Conservation (phyloP, 2,113 vertebrate species). For the Pluvianellus socialis region DNA sequence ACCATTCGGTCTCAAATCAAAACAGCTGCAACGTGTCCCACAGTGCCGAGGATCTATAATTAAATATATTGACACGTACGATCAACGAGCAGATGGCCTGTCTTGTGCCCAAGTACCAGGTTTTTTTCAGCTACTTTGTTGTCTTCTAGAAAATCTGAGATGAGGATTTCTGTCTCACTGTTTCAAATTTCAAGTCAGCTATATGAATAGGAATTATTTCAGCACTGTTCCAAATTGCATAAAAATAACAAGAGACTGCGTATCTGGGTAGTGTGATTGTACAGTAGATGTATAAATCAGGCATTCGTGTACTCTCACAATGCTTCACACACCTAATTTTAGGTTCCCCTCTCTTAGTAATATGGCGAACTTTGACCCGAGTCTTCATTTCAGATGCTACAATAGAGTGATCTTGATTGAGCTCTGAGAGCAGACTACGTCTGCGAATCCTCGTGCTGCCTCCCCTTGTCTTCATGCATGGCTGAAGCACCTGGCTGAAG, state of each 20-base stretch:
- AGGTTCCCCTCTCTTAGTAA: not conserved
- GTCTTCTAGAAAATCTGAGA: not conserved
- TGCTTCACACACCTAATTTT: not conserved
- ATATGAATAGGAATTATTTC: not conserved
- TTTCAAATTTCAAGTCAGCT: not conserved
- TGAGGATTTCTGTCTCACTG: not conserved
- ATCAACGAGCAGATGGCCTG: not conserved
- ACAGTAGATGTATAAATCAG: not conserved
- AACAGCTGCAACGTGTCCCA: not conserved
- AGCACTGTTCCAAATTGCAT: not conserved
- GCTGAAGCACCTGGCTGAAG: not conserved
- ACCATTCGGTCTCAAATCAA: not conserved
- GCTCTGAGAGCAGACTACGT: not conserved
- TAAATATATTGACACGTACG: not conserved
- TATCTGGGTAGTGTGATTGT: not conserved
- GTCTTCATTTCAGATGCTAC: not conserved
- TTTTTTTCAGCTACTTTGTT: not conserved
- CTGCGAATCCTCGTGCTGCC: not conserved
- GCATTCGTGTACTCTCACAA: not conserved
- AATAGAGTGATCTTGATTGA: not conserved
- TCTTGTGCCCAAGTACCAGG: not conserved
- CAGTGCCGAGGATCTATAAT: not conserved
- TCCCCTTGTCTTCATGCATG: not conserved
- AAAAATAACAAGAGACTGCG: not conserved
- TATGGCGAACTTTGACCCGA: not conserved